phyloP scores from a whole-genome alignment of 2,888 invertebrate genomes.

The Limenitis camilla region DNA sequence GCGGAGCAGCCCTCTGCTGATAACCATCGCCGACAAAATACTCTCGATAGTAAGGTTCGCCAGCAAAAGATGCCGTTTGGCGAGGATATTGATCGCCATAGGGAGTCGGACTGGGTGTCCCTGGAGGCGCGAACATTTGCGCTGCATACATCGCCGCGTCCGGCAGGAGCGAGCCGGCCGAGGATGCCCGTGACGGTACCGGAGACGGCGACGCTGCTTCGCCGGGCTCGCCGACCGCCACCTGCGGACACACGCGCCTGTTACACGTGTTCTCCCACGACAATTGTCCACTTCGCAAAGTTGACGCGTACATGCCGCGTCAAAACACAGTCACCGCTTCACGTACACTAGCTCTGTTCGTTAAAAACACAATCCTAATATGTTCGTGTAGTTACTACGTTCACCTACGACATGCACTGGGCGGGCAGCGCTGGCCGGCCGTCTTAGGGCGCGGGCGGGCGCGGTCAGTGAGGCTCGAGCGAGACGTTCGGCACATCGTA shows the following conservation, averaged over 20 bases:
- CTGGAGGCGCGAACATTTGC: constrained; percentile 80
- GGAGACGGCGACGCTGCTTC: constrained; percentile 78
- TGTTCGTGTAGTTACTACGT: constrained; percentile 45
- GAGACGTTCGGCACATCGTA: constrained; percentile 72
- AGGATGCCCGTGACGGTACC: constrained; percentile 77
- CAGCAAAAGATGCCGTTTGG: constrained; percentile 76
- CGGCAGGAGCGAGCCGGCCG: constrained; percentile 73
- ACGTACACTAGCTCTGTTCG: constrained; percentile 60
- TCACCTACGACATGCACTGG: constrained; percentile 73
- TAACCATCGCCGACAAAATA: constrained; percentile 80
- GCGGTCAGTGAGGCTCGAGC: constrained; percentile 75
- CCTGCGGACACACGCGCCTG: constrained; percentile 78
- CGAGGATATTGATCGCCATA: constrained; percentile 69
- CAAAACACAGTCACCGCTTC: constrained; percentile 66
- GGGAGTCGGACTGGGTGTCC: constrained; percentile 79
- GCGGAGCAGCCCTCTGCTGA: constrained; percentile 75
- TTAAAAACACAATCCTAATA: constrained; percentile 55
- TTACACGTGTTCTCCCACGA: constrained; percentile 78
- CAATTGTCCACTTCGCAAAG: constrained; percentile 74
- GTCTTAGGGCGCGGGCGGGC: constrained; percentile 75
- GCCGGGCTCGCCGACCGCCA: constrained; percentile 70
- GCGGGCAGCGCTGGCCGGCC: constrained; percentile 75
- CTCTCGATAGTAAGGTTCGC: constrained; percentile 87
- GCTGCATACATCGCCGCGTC: constrained; percentile 80
- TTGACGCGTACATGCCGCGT: constrained; percentile 76